These are phyloP conservation scores for Scophthalmus maximus DNA, from an alignment of 2,113 vertebrate genomes.

Conservation along the genomic window DNA sequence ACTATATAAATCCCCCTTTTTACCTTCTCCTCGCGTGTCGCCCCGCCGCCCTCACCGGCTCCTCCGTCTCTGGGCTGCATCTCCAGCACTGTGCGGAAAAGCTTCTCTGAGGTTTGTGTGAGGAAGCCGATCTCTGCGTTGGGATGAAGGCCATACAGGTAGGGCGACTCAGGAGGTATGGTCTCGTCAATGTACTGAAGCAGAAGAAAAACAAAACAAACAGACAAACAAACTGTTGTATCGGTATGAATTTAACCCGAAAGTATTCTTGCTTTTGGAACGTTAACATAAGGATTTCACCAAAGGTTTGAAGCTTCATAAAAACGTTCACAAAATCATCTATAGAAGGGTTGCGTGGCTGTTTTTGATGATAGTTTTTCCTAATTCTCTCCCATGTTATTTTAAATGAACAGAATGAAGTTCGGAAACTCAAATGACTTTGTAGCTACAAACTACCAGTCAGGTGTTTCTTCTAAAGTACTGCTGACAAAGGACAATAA, in stretches of 20 bases:
- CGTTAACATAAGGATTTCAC: too few relatives aligned
- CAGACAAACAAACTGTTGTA: too few relatives aligned
- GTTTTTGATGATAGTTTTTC: too few relatives aligned
- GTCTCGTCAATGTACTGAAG: slow-evolving; percentile 90
- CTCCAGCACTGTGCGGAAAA: slow-evolving; percentile 90
- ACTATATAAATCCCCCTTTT: not conserved
- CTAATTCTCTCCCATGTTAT: not conserved
- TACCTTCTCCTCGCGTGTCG: slow-evolving; percentile 90
- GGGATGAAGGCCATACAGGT: slow-evolving; percentile 95
- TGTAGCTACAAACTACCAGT: slow-evolving; percentile 11
- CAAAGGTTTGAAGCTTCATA: too few relatives aligned
- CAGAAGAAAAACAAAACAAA: slow-evolving; percentile 12
- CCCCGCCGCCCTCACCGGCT: slow-evolving; percentile 69
- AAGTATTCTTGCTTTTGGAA: too few relatives aligned
- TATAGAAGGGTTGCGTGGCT: too few relatives aligned
- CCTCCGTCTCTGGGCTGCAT: slow-evolving; percentile 90
- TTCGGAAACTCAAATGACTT: slow-evolving; percentile 23
- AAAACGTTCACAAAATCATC: too few relatives aligned
- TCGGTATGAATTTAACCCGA: too few relatives aligned
- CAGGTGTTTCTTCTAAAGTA: slow-evolving; percentile 25
- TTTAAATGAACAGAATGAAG: slow-evolving; percentile 7
- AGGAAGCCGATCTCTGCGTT: slow-evolving; percentile 97
- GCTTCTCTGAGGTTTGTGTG: slow-evolving; percentile 91
- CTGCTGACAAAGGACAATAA: slow-evolving; percentile 58
- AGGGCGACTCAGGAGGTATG: slow-evolving; percentile 90